These are phyloP conservation scores for Mechanitis messenoides DNA, from an alignment of 2,888 invertebrate species.

Conservation along the genomic window DNA sequence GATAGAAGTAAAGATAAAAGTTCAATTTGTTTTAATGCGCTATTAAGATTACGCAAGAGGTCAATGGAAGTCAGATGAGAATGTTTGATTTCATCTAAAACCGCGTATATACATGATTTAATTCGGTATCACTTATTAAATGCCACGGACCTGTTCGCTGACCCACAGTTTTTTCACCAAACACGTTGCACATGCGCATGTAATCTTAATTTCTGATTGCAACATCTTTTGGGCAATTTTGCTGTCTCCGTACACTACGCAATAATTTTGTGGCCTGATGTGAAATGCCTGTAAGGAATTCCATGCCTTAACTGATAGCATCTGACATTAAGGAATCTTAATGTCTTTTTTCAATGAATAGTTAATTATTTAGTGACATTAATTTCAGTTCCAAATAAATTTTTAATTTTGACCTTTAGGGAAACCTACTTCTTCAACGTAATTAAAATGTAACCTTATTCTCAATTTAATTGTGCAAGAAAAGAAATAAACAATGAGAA, in stretches of 20 bases:
- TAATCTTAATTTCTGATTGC: conserved; percentile 29
- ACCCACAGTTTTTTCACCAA: conserved; percentile 50
- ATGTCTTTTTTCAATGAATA: conserved; percentile 26
- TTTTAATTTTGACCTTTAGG: conserved; percentile 4
- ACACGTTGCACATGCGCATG: conserved; percentile 6
- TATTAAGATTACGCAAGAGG: background rate
- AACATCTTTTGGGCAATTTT: conserved; percentile 32
- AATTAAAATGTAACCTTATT: background rate
- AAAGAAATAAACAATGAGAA: no score
- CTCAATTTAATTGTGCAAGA: no score
- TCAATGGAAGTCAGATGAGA: conserved; percentile 9
- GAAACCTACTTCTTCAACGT: background rate
- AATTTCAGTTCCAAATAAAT: conserved; percentile 1
- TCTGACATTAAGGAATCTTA: conserved; percentile 21
- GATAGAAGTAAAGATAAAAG: background rate
- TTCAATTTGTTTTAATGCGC: background rate
- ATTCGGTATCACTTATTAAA: conserved; percentile 39
- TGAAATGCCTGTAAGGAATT: conserved; percentile 17
- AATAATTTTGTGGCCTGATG: conserved; percentile 20
- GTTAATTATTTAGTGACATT: conserved; percentile 8
- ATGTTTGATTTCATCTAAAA: conserved; percentile 9
- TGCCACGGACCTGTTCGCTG: conserved; percentile 44
- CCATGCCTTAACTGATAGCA: conserved; percentile 13
- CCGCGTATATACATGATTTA: conserved; percentile 33
- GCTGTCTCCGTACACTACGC: conserved; percentile 20